Conservation (phyloP, 2,113 vertebrate genomes). For the Dromiciops gliroides region DNA sequence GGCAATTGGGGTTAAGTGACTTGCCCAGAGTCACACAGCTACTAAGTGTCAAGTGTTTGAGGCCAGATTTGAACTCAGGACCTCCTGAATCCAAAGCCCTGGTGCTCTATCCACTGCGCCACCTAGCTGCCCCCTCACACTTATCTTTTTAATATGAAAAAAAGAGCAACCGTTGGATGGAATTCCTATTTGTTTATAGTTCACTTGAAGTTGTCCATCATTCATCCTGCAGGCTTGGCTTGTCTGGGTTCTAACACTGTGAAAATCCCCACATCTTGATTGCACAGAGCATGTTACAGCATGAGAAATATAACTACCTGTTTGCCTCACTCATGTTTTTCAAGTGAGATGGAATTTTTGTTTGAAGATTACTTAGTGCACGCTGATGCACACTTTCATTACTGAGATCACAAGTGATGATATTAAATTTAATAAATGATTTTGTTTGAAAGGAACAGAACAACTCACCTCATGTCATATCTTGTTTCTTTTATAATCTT, state of each 20-base stretch:
- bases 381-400: slow-evolving; percentile 68
- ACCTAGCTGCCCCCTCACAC: too few relatives aligned
- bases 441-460: slow-evolving; percentile 49
- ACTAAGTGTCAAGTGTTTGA: too few relatives aligned
- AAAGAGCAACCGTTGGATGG: background rate
- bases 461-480: background rate
- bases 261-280: background rate
- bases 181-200: background rate
- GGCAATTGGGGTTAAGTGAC: too few relatives aligned
- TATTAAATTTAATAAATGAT: slow-evolving; percentile 52
- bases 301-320: slow-evolving; percentile 4
- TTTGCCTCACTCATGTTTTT: background rate
- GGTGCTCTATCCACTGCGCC: too few relatives aligned
- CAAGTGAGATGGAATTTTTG: slow-evolving; percentile 46
- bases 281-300: background rate
- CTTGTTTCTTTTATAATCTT: background rate
- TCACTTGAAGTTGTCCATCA: background rate
- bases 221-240: background rate
- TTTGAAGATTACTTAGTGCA: slow-evolving; percentile 44
- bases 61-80: too few relatives aligned
- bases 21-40: too few relatives aligned
- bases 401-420: slow-evolving; percentile 54
- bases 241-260: background rate
- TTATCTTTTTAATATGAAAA: slow-evolving; percentile 29
- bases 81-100: too few relatives aligned